Evolutionary conservation across 2,888 invertebrate genomes (phyloP), one percentile per base, ranked within the genome.

Genomic region (Ceramica pisi): DNA sequence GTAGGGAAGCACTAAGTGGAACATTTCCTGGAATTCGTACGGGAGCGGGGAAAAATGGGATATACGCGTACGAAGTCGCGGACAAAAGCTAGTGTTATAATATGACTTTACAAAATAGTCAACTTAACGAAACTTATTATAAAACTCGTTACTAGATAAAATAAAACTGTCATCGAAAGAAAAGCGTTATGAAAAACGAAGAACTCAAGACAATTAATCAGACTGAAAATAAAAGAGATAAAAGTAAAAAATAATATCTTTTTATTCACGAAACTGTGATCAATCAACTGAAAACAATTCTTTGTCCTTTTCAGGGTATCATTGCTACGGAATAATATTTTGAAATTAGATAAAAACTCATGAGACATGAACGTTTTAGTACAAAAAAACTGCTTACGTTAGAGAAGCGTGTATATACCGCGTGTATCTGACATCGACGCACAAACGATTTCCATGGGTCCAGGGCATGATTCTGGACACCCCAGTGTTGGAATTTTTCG

Each of bases 191-290:
- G 35, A 76, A 77, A 70, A 67, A 74, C 64, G 53, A 74, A 77
- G 35, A 67, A 48, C 59, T 66, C 41, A 16, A 71, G 56, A 68
- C 73, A 65, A 80, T 80, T 74, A 80, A 80, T 78, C 81, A 71
- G 78, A 41, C 64, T 67, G 57, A 79, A 78, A 70, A 60, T 55
- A 57, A 62, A 63, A 63, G 44, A 75, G 44, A 75, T 60, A 60
- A 74, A 70, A 75, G 62, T 53, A 57, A 63, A 60, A 78, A 78
- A 80, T 67, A 50, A 75, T 75, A 75, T 79, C 57, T 67, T 65
- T 74, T 71, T 75, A 75, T 46, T 60, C 64, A 23, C 44, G 31
- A 71, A 79, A 79, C 71, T 62, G 79, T 79, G 57, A 79, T 79
- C 67, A 71, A 79, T 79, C 79, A 79, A 80, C 44, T 69, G 60